Evolutionary conservation across 2,888 invertebrate species (phyloP).

Genomic region (Cephus rjabovi): DNA sequence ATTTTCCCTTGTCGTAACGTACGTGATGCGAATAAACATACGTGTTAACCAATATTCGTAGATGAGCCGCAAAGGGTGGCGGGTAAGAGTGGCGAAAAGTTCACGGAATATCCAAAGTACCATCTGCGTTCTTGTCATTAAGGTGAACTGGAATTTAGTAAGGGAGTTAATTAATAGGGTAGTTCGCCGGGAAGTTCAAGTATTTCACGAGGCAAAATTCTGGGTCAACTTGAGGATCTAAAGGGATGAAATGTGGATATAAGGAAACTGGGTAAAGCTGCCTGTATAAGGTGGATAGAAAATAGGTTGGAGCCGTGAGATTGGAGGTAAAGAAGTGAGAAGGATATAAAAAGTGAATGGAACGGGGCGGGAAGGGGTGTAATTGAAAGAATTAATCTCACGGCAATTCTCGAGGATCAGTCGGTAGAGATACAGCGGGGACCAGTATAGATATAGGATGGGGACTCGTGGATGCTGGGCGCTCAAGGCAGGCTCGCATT

Average conservation of each 20-base stretch:
- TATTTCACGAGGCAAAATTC: not conserved
- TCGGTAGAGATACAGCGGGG: conserved; percentile 10
- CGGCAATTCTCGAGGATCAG: conserved; percentile 28
- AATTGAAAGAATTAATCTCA: conserved; percentile 36
- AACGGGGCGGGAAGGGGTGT: not conserved
- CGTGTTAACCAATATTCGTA: not conserved
- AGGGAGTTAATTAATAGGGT: not conserved
- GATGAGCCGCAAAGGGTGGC: not conserved
- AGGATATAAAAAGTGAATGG: conserved; percentile 5
- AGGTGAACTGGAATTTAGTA: not conserved
- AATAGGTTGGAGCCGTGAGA: not conserved
- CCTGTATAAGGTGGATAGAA: not conserved
- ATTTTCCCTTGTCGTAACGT: not conserved
- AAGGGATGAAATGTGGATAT: not conserved
- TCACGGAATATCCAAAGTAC: not conserved
- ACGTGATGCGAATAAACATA: not conserved
- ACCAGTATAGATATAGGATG: not conserved
- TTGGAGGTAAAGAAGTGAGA: conserved; percentile 5
- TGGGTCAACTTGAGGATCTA: not conserved
- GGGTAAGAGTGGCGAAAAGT: not conserved
- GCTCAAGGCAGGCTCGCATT: conserved; percentile 30
- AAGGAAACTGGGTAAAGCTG: not conserved
- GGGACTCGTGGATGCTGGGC: conserved; percentile 4
- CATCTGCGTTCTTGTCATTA: not conserved
- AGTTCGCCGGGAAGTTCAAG: not conserved